Evolutionary conservation across 2,113 vertebrate genomes (phyloP).

Genomic region (Pseudorhombus dupliciocellatus): DNA sequence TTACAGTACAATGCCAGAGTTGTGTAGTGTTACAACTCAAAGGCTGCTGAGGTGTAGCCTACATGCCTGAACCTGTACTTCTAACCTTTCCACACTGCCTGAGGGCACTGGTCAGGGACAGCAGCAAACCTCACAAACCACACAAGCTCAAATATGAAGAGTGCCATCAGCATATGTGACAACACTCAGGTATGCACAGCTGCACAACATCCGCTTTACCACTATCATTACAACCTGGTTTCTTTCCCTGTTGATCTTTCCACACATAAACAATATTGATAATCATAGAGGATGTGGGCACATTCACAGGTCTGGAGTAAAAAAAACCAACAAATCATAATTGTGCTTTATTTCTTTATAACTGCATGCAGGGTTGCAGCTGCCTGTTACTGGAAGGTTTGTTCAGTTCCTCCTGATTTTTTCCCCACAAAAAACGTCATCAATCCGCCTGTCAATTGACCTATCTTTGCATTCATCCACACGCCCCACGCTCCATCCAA

Average conservation of each 20-base stretch:
- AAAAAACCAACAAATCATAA: neutral
- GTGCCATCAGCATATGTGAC: conserved; percentile 26
- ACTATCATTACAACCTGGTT: conserved; percentile 26
- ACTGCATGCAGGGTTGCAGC: neutral
- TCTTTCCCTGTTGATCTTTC: neutral
- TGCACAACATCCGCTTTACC: neutral
- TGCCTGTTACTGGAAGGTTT: neutral
- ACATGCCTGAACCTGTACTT: conserved; percentile 38
- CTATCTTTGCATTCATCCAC: neutral
- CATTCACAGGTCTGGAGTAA: neutral
- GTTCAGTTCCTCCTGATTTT: neutral
- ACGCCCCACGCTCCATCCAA: neutral
- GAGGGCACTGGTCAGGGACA: conserved; percentile 43
- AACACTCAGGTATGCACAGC: conserved; percentile 32
- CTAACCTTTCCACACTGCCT: conserved; percentile 41
- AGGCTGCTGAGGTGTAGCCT: neutral
- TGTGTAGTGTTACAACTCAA: neutral
- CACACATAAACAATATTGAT: neutral
- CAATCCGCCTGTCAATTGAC: neutral
- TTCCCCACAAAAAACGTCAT: neutral
- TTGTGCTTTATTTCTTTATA: neutral
- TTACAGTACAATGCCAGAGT: neutral
- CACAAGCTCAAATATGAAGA: conserved; percentile 3
- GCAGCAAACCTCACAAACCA: conserved; percentile 27
- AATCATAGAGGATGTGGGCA: neutral